Evolutionary conservation across 2,888 invertebrate species (phyloP).

Genomic region (Melieria omissa): DNA sequence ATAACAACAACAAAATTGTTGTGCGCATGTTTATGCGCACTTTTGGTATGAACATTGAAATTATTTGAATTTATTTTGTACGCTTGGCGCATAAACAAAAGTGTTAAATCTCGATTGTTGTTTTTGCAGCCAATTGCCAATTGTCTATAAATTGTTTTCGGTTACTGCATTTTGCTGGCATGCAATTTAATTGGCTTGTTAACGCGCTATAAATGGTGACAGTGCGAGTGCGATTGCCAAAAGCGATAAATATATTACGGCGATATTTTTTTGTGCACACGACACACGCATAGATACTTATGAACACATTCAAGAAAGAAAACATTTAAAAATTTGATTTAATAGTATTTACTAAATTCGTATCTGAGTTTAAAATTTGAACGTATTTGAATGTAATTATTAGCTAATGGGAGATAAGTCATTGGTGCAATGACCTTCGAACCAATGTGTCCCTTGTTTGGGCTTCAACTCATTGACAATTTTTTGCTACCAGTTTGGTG

Average conservation of each 20-base stretch:
- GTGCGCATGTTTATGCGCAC: too few relatives aligned
- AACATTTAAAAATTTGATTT: too few relatives aligned
- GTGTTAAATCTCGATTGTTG: slow-evolving; percentile 2
- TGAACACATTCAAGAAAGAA: not conserved
- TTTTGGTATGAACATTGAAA: too few relatives aligned
- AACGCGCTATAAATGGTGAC: slow-evolving; percentile 32
- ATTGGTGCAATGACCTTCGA: too few relatives aligned
- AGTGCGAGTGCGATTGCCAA: slow-evolving; percentile 23
- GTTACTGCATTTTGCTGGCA: slow-evolving; percentile 30
- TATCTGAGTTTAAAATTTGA: too few relatives aligned
- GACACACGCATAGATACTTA: not conserved
- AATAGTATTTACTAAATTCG: too few relatives aligned
- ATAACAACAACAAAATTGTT: not conserved
- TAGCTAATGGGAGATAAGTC: too few relatives aligned
- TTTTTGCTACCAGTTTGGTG: too few relatives aligned
- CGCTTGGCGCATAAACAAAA: slow-evolving; percentile 1
- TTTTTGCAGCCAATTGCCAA: slow-evolving; percentile 12
- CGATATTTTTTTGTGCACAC: not conserved
- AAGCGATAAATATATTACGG: slow-evolving; percentile 27
- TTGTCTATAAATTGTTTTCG: slow-evolving; percentile 16
- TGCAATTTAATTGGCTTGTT: slow-evolving; percentile 44
- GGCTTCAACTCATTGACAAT: too few relatives aligned
- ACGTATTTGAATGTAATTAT: too few relatives aligned
- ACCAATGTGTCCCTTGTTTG: too few relatives aligned
- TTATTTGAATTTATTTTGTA: not conserved